Evolutionary conservation across 2,888 invertebrate species (phyloP).

Genomic region (Odontomyia ornata): DNA sequence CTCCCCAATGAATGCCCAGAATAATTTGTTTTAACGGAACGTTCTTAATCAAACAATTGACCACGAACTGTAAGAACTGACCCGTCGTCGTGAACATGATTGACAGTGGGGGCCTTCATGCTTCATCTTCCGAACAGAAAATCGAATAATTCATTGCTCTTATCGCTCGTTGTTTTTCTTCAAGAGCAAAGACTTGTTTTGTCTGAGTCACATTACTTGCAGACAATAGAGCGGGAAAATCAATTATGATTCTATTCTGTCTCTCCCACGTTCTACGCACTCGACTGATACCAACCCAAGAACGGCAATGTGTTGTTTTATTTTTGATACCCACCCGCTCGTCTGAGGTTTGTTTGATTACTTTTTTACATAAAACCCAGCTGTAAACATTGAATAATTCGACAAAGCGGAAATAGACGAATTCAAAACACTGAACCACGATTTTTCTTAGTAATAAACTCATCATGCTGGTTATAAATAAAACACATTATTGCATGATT

Average conservation of each 20-base stretch:
- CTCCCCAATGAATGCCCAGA: background rate
- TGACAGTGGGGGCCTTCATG: background rate
- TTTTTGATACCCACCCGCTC: too few species aligned
- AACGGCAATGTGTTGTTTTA: too few species aligned
- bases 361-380: too few species aligned
- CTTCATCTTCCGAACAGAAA: background rate
- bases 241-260: constrained; percentile 21
- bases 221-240: constrained; percentile 33
- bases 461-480: background rate
- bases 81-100: background rate
- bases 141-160: background rate
- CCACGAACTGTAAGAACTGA: background rate
- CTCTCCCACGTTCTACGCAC: constrained; percentile 11
- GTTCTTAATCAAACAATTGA: constrained; percentile 14
- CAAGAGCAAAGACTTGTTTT: background rate
- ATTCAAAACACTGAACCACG: background rate
- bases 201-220: constrained; percentile 19
- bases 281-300: background rate
- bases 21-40: background rate
- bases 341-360: too few species aligned
- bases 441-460: background rate
- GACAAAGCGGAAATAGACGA: background rate
- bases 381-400: too few species aligned
- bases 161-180: background rate
- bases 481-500: background rate